Evolutionary conservation across 2,888 invertebrate species (phyloP), one percentile per base, ranked within the genome.

Genomic region (Venustoraphidia nigricollis): DNA sequence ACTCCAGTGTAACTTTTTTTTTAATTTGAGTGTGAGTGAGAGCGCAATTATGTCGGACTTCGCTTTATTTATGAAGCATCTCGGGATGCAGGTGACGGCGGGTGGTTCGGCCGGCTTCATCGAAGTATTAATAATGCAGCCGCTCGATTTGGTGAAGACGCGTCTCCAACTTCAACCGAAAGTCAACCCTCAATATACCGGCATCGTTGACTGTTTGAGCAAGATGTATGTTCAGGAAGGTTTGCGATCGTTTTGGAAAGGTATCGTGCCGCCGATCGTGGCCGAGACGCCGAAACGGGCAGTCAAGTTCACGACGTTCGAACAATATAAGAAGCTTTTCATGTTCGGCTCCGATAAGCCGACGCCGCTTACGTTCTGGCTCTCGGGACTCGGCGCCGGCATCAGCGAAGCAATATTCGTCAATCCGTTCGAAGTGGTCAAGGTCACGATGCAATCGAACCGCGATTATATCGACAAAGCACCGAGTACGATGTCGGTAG

Each of bases 111-210:
- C 93, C 74, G 83, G 83, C 38, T 92, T 95, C 66, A 79, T 93
- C 44, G 94, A 95, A 75, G 91, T 94, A 52, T 91, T 89, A 64
- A 82, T 94, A 46, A 95, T 95, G 94, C 94, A 95, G 68, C 95
- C 95, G 1, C 69, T 95, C 62, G 95, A 95, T 67, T 73, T 95
- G 51, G 81, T 95, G 3, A 95, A 95, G 70, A 95, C 95, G 2
- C 75, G 95, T 56, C 76, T 89, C 56, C 90, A 90, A 67, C 68
- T 90, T 44, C 87, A 88, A 66, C 68, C 69, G 10, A 67, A 66
- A 48, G 71, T 72, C 53, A 66, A 67, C 51, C 65, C 63, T 53
- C 73, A 78, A 59, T 90, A 89, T 64, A 75, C 70, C 56, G 92
- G 92, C 10, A 78, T 95, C 48, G 70, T 76, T 39, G 93, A 94